A percentile compares a stretch with the other conserved stretches of the same genome.
phyloP scores from a whole-genome alignment of 2,888 invertebrate genomes.

The Bembecia ichneumoniformis region DNA sequence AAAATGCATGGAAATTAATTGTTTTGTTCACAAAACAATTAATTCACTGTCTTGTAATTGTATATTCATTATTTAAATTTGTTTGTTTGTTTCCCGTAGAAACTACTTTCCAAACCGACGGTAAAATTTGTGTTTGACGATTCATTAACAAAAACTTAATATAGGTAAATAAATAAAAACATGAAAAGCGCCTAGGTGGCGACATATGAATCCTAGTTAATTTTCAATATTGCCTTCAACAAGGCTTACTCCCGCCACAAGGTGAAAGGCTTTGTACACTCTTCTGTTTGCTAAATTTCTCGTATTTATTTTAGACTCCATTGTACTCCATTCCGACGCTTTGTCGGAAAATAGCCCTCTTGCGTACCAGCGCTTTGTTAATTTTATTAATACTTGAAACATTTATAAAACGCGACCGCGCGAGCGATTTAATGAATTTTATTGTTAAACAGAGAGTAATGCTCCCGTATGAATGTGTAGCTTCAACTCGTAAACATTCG shows the following conservation, averaged over 20 bases:
- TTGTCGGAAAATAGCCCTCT: slow-evolving; percentile 64
- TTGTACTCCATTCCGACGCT: slow-evolving; percentile 61
- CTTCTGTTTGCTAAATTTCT: slow-evolving; percentile 65
- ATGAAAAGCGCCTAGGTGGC: neutral
- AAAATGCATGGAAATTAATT: too few relatives aligned
- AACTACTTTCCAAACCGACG: too few relatives aligned
- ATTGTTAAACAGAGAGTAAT: slow-evolving; percentile 64
- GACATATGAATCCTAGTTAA: slow-evolving; percentile 27
- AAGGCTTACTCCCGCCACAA: slow-evolving; percentile 22
- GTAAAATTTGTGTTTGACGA: too few relatives aligned
- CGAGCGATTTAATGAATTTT: slow-evolving; percentile 67
- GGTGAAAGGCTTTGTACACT: slow-evolving; percentile 60
- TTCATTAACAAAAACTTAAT: too few relatives aligned
- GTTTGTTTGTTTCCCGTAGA: too few relatives aligned
- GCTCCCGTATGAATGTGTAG: slow-evolving; percentile 50
- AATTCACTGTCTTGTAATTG: too few relatives aligned
- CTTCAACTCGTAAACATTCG: slow-evolving; percentile 42
- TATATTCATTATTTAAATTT: too few relatives aligned
- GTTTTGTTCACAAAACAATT: too few relatives aligned
- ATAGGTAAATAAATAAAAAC: slow-evolving; percentile 3
- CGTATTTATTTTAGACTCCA: slow-evolving; percentile 70
- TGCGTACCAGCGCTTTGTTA: slow-evolving; percentile 61
- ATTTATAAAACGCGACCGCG: slow-evolving; percentile 67
- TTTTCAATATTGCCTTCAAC: slow-evolving; percentile 37
- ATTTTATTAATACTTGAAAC: slow-evolving; percentile 72